Conservation (phyloP, 2,797 vertebrate genomes). For the Acipenser transmontanus region DNA sequence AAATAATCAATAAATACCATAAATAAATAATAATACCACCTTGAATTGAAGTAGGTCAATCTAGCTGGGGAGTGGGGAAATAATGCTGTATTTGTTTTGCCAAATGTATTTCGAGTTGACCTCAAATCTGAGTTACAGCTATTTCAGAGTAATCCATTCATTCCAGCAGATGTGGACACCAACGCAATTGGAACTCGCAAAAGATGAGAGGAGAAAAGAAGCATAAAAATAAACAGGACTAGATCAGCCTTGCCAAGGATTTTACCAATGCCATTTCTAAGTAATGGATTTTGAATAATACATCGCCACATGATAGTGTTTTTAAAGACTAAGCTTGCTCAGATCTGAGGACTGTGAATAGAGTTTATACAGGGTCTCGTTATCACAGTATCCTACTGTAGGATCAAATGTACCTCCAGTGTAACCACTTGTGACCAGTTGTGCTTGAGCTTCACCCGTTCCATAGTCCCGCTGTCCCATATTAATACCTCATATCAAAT, state of each 20-base stretch:
- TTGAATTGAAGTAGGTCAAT: slow-evolving; percentile 28
- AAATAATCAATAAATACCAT: not conserved
- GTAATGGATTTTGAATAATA: slow-evolving; percentile 54
- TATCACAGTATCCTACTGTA: too few relatives aligned
- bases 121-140: slow-evolving; percentile 65
- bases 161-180: slow-evolving; percentile 51
- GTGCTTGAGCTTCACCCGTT: too few relatives aligned
- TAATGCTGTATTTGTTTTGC: slow-evolving; percentile 46
- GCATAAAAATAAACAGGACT: slow-evolving; percentile 48
- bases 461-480: too few relatives aligned
- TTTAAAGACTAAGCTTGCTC: too few relatives aligned
- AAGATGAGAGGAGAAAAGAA: slow-evolving; percentile 40
- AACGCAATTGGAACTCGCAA: slow-evolving; percentile 40
- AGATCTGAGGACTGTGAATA: too few relatives aligned
- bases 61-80: slow-evolving; percentile 36
- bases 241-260: slow-evolving; percentile 58
- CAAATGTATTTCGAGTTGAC: slow-evolving; percentile 62
- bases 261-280: slow-evolving; percentile 63
- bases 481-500: too few relatives aligned
- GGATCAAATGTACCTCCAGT: too few relatives aligned
- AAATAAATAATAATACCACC: too few relatives aligned
- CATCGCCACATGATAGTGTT: slow-evolving; percentile 24
- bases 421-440: too few relatives aligned
- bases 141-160: slow-evolving; percentile 65
- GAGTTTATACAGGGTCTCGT: too few relatives aligned